Evolutionary conservation across 2,113 vertebrate genomes (phyloP).

Genomic region (Naja naja): DNA sequence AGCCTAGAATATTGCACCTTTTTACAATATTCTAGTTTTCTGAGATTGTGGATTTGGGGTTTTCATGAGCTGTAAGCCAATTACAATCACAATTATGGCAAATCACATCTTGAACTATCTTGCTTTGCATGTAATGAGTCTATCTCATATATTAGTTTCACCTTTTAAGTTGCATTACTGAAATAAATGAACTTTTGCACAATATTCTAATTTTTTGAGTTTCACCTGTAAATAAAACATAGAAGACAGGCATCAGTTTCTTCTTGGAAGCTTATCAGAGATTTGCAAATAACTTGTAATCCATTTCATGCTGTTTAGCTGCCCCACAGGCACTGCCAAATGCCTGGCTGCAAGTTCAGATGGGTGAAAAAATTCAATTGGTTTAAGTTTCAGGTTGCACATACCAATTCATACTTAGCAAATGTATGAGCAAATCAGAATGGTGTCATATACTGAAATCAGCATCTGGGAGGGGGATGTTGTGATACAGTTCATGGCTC

Average conservation of each 20-base stretch:
- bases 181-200: too few relatives aligned
- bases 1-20: too few relatives aligned
- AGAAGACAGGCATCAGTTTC: not conserved
- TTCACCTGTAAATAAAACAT: slow-evolving; percentile 3
- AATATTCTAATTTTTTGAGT: too few relatives aligned
- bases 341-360: not conserved
- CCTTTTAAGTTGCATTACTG: too few relatives aligned
- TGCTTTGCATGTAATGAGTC: too few relatives aligned
- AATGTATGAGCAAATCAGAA: not conserved
- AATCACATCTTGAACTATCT: too few relatives aligned
- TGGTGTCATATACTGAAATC: not conserved
- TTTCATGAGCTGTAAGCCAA: too few relatives aligned
- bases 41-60: too few relatives aligned
- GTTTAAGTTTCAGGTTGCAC: not conserved
- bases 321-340: not conserved
- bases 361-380: not conserved
- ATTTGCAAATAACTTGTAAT: not conserved
- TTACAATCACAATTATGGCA: too few relatives aligned
- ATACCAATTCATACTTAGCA: not conserved
- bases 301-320: not conserved
- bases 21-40: too few relatives aligned
- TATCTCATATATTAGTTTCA: too few relatives aligned
- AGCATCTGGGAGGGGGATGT: not conserved
- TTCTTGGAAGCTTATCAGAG: not conserved
- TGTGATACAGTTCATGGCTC: not conserved